A percentile compares a stretch with the other conserved stretches of the same genome.
phyloP scores from a whole-genome alignment of 2,888 invertebrate genomes.

The Hartigia nigra region DNA sequence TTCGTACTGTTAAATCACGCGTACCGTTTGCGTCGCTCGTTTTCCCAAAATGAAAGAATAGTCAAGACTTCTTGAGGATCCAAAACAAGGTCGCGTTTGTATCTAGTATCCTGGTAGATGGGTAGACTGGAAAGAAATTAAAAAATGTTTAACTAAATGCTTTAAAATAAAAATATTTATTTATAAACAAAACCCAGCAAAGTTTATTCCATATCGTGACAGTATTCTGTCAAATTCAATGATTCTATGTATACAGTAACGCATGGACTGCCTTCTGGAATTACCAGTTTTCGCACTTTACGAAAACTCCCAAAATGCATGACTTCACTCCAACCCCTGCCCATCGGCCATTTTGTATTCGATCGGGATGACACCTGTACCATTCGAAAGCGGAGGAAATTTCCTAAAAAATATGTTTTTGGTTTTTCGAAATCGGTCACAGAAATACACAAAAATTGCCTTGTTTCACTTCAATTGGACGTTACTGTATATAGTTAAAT shows the following conservation, averaged over 20 bases:
- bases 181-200: background rate
- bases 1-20: background rate
- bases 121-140: conserved; percentile 40
- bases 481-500: background rate
- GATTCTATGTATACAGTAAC: background rate
- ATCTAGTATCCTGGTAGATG: conserved; percentile 54
- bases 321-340: no score
- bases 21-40: conserved; percentile 57
- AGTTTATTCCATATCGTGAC: no score
- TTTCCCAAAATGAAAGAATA: conserved; percentile 61
- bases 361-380: no score
- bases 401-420: no score
- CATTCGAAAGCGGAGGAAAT: no score
- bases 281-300: no score
- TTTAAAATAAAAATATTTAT: background rate
- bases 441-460: no score
- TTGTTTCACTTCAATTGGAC: no score
- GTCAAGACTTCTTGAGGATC: conserved; percentile 62
- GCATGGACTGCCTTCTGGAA: no score
- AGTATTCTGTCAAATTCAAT: background rate
- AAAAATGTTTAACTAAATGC: background rate
- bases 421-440: no score
- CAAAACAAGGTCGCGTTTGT: conserved; percentile 58
- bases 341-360: no score
- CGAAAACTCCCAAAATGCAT: no score